Conservation (phyloP, 2,113 vertebrate genomes). For the Lepidothrix coronata region DNA sequence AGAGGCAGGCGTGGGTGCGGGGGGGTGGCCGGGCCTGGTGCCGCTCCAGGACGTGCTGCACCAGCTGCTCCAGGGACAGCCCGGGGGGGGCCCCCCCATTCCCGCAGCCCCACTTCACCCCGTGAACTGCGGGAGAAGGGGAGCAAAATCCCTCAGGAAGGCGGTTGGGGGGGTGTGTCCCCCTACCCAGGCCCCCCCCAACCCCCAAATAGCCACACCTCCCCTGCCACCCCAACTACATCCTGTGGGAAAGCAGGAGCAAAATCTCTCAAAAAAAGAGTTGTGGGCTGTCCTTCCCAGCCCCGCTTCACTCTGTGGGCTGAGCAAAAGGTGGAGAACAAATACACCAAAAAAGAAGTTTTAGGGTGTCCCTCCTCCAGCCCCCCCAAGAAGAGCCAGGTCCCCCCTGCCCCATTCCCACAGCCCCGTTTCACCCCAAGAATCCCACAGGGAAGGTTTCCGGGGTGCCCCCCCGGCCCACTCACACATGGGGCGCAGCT, state of each 20-base stretch:
- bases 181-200: not conserved
- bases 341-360: fast-evolving
- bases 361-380: not conserved
- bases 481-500: conserved; percentile 1
- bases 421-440: fast-evolving
- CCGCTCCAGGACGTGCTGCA: not conserved
- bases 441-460: no score
- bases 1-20: not conserved
- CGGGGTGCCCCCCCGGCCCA: not conserved
- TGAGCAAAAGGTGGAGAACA: fast-evolving
- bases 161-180: fast-evolving
- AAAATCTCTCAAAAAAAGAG: not conserved
- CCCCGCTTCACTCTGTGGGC: fast-evolving
- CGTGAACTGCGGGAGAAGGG: not conserved
- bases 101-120: not conserved
- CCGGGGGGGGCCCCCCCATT: not conserved
- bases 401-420: not conserved
- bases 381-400: no score
- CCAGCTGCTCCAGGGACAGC: conserved; percentile 5
- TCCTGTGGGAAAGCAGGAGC: no score
- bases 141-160: not conserved
- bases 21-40: not conserved
- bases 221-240: fast-evolving
- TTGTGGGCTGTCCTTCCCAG: no score
- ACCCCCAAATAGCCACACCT: not conserved